Evolutionary conservation across 1,140 invertebrate species (phyloP).

Genomic region (Achroia grisella): DNA sequence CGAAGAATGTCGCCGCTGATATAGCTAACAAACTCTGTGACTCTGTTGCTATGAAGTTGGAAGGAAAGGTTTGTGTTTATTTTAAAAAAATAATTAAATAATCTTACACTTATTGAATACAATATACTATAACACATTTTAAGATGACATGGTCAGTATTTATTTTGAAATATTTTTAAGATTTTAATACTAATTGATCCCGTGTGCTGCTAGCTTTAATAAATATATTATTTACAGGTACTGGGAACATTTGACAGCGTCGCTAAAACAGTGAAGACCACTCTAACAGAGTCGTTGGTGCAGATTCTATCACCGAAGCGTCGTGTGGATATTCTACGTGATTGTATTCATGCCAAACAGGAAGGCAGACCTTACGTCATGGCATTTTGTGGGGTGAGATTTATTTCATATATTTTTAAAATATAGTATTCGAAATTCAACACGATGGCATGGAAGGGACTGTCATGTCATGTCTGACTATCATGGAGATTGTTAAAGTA

Average conservation of each 20-base stretch:
- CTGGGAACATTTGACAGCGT: constrained; percentile 96
- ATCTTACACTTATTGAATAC: no score
- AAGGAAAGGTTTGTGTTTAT: constrained; percentile 84
- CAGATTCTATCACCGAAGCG: constrained; percentile 95
- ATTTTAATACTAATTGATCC: no score
- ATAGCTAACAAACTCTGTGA: constrained; percentile 96
- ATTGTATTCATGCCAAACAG: constrained; percentile 92
- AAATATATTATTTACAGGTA: constrained; percentile 42
- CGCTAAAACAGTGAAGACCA: constrained; percentile 86
- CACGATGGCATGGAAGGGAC: no score
- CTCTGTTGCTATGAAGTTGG: constrained; percentile 92
- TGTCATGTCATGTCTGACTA: no score
- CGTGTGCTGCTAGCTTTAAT: no score
- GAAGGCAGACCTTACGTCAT: constrained; percentile 93
- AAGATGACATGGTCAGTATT: no score
- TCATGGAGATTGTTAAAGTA: no score
- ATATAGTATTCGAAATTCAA: no score
- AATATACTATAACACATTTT: no score
- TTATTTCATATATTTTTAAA: no score
- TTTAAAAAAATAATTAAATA: not conserved
- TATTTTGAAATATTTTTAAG: no score
- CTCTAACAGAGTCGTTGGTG: constrained; percentile 88
- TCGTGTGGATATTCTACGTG: constrained; percentile 96
- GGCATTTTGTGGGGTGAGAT: constrained; percentile 95
- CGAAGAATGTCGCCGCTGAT: constrained; percentile 98